Evolutionary conservation across 2,797 vertebrate genomes (phyloP).

Genomic region (Mastacembelus armatus): DNA sequence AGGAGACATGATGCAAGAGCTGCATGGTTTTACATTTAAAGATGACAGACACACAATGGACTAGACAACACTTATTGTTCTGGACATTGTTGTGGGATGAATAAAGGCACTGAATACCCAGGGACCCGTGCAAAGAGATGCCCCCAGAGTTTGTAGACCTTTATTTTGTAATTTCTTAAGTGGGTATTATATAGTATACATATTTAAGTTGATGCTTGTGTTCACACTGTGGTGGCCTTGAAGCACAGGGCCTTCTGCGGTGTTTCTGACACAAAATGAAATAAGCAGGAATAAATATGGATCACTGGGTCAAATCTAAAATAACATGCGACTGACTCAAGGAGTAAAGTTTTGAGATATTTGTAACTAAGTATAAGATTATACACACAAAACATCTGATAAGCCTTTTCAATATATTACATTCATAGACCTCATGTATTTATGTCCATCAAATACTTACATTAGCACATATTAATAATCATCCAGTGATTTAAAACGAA

Average conservation of each 20-base stretch:
- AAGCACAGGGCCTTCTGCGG: background rate
- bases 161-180: slow-evolving; percentile 56
- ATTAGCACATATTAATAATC: no score
- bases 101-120: slow-evolving; percentile 41
- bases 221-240: slow-evolving; percentile 7
- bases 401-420: no score
- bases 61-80: slow-evolving; percentile 51
- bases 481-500: no score
- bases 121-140: slow-evolving; percentile 50
- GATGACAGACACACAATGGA: slow-evolving; percentile 36
- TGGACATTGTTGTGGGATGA: slow-evolving; percentile 46
- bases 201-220: slow-evolving; percentile 27
- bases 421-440: no score
- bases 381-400: no score
- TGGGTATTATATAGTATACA: slow-evolving; percentile 8
- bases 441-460: no score
- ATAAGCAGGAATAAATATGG: background rate
- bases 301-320: background rate
- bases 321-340: background rate
- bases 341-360: no score
- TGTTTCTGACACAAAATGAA: background rate
- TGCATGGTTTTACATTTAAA: slow-evolving; percentile 31
- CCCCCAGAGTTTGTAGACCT: slow-evolving; percentile 33
- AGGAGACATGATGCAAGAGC: slow-evolving; percentile 17
- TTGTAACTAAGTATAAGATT: no score